Base-by-base conservation (phyloP, 2,888 invertebrate species). In the Amaurobius ferox region DNA sequence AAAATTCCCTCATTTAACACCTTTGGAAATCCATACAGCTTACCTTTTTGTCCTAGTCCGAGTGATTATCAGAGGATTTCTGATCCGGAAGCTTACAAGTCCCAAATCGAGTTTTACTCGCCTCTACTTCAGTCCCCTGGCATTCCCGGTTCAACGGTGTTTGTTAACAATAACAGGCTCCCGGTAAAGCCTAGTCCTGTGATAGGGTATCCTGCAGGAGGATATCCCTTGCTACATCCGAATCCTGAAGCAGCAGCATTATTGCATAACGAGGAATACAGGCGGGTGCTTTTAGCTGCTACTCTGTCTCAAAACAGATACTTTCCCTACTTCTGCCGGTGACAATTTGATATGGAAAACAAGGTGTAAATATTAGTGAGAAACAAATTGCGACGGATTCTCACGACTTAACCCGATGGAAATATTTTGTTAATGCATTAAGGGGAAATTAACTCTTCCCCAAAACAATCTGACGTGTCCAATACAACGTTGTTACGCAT, bases 111-210 rank as follows among this genome's bases (percentile, higher is more conserved):
- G 9, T 32, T 55, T 19, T 55, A 55, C 55, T 5, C 1, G 1
- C 23, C 55, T 3, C 11, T 3, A 19, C 11, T 55, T 5, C 23
- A 23, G 5, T 23, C 7, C 3, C 9, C 16, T 62, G n/a, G n/a
- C n/a, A 30, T n/a, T 6, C 48, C 48, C 13, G 16, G n/a, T 44
- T 23, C 26, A 19, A 23, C 76, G 2, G 40, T 70, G 62, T 62
- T 29, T 29, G 28, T 71, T 0, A 80, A 26, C 30, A 73, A n/a
- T 5, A 35, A 19, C 19, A 77, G 83, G 62, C 35, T 78, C 16
- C 83, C 83, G 1, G 71, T 85, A 28, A 85, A 85, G 35, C 83
- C 83, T 39, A 85, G 83, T 71, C 83, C 83, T 78, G 77, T 85
- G 39, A 77, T 85, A 0, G 77, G 83, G 23, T 40, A 77, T 9